Evolutionary conservation across 1,140 invertebrate species (phyloP).

Genomic region (Penaeus indicus): DNA sequence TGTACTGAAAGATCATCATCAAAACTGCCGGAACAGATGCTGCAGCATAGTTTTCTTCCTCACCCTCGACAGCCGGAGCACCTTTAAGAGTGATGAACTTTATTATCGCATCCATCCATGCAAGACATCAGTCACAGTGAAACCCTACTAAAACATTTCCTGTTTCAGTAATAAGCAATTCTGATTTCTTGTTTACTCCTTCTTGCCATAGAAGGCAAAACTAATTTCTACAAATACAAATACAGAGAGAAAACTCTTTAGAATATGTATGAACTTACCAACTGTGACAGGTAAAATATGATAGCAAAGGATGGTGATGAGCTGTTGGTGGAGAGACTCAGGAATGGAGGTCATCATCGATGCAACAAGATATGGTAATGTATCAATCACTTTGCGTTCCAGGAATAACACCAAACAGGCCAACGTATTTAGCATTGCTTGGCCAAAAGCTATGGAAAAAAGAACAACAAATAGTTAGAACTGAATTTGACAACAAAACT

Average conservation of each 20-base stretch:
- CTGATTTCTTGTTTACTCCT: neutral
- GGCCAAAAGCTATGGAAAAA: conserved; percentile 85
- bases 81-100: conserved; percentile 35
- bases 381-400: conserved; percentile 95
- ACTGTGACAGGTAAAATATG: conserved; percentile 97
- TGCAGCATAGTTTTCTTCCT: conserved; percentile 84
- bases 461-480: neutral
- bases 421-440: conserved; percentile 89
- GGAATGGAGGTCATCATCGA: conserved; percentile 94
- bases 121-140: too few species aligned
- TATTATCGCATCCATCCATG: neutral
- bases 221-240: too few species aligned
- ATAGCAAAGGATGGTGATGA: conserved; percentile 94
- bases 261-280: conserved; percentile 76
- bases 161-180: too few species aligned
- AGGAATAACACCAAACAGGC: conserved; percentile 95
- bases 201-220: neutral
- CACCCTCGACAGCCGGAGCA: conserved; percentile 74
- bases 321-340: conserved; percentile 90
- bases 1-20: conserved; percentile 98
- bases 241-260: conserved; percentile 21
- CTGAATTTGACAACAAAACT: too few species aligned
- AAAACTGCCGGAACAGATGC: conserved; percentile 95
- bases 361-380: conserved; percentile 93
- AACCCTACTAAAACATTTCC: too few species aligned